phyloP scores from a whole-genome alignment of 30 jellyfish, hydroid and myxozoan species.

The Nemopilema nomurai region DNA sequence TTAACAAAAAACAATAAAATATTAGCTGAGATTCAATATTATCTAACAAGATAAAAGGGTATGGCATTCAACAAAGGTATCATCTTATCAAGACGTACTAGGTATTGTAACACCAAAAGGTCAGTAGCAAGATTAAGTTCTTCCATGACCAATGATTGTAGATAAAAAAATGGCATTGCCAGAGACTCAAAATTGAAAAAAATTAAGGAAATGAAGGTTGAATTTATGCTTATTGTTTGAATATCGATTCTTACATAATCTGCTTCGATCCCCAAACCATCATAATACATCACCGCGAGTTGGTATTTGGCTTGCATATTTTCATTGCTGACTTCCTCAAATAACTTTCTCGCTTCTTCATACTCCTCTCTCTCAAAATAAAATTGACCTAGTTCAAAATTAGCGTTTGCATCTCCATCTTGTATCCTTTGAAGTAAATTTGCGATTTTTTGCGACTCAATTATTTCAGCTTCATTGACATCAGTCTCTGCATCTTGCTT shows the following conservation, averaged over 20 bases:
- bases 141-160: too few species aligned
- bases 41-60: too few species aligned
- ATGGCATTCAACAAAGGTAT: too few species aligned
- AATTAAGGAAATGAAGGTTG: neutral
- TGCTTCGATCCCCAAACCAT: constrained; percentile 81
- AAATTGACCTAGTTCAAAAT: constrained; percentile 67
- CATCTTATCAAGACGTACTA: too few species aligned
- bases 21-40: too few species aligned
- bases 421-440: constrained; percentile 9
- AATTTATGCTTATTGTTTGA: too few species aligned
- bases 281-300: constrained; percentile 87
- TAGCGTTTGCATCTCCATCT: constrained; percentile 49
- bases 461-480: constrained; percentile 30
- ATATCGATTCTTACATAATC: constrained; percentile 54
- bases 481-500: constrained; percentile 28
- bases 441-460: constrained; percentile 11
- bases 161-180: too few species aligned
- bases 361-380: constrained; percentile 42
- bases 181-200: too few species aligned
- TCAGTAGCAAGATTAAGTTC: too few species aligned
- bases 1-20: too few species aligned
- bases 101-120: too few species aligned
- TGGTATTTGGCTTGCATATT: constrained; percentile 81
- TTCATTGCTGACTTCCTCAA: constrained; percentile 37
- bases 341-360: constrained; percentile 65